Evolutionary conservation across 2,797 vertebrate genomes (phyloP), one percentile per base, ranked within the genome.

Genomic region (Sebastes goodei): DNA sequence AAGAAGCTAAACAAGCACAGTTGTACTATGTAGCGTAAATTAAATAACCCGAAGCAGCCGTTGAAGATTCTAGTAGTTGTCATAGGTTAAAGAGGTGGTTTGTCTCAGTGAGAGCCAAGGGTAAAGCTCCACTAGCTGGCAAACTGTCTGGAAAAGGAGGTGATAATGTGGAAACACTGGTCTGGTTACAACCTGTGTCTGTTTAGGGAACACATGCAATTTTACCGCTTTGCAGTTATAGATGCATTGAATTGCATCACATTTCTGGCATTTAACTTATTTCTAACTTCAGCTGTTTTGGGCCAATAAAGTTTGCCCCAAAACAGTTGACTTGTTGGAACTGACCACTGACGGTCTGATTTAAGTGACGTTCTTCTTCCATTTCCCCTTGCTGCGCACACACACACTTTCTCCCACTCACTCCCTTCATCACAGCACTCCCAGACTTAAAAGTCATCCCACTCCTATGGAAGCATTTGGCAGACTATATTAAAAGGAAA

Each of bases 101-200:
- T 61, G 72, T 71, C 59, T 76, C 57, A 10, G 46, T 11, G 30
- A 74, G 75, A 65, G 77, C 32, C 52, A 49, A 30, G 23, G 65
- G 38, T 49, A 86, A 82, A 68, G 68, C 61, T 78, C 57, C 73
- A 14, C 42, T 61, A 65, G 74, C 77, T 91, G 92, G 86, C 83
- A 84, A 71, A 80, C 74, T 21, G 10, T 79, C 55, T 89, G 86
- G 84, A 86, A 91, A 86, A 91, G 78, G 68, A 88, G 71, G 76
- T 78, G 73, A 81, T 84, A 65, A 85, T 87, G 76, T 85, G 78
- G 85, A 92, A 86, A 87, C 10, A 33, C 17, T 14, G 56, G 63
- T 63, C 64, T 86, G 81, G 85, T 91, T 84, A 80, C 74, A 91
- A 86, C 82, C 79, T 78, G 81, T 57, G 83, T 77, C 75, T 80